A percentile compares a stretch with the other conserved stretches of the same genome.
These are phyloP conservation scores for Adineta ricciae DNA, from an alignment of 2,888 invertebrate species.

Conservation along the genomic window DNA sequence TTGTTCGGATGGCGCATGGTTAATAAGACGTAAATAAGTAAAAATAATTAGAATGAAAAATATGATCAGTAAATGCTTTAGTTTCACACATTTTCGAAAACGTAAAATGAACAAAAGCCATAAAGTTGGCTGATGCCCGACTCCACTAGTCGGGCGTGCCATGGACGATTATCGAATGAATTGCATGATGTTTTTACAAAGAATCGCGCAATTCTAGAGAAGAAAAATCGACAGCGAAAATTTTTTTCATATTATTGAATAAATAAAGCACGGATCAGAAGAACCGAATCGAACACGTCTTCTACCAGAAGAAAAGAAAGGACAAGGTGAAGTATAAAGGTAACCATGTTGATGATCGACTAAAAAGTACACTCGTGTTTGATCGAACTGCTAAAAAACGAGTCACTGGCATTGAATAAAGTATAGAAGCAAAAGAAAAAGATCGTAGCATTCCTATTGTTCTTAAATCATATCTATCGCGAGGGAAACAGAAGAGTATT, in stretches of 20 bases:
- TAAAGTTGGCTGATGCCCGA: neutral
- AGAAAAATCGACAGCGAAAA: too few relatives aligned
- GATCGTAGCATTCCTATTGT: neutral
- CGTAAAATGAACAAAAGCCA: neutral
- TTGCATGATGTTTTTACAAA: neutral
- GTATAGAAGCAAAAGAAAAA: neutral
- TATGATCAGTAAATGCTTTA: neutral
- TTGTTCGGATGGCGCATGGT: neutral
- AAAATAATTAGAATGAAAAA: neutral
- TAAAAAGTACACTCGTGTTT: neutral
- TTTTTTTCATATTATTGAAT: too few relatives aligned
- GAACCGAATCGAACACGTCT: neutral
- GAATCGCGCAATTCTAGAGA: neutral
- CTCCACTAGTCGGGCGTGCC: neutral
- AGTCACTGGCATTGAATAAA: neutral
- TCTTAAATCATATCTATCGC: neutral
- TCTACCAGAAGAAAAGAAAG: neutral
- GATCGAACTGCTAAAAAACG: neutral
- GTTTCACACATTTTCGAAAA: neutral
- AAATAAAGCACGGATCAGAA: too few relatives aligned
- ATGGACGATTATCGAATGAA: neutral
- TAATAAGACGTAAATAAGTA: neutral
- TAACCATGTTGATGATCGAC: neutral
- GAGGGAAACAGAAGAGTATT: neutral
- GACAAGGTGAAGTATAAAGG: neutral